Evolutionary conservation across 2,113 vertebrate species (phyloP).

Genomic region (Laterallus jamaicensis): DNA sequence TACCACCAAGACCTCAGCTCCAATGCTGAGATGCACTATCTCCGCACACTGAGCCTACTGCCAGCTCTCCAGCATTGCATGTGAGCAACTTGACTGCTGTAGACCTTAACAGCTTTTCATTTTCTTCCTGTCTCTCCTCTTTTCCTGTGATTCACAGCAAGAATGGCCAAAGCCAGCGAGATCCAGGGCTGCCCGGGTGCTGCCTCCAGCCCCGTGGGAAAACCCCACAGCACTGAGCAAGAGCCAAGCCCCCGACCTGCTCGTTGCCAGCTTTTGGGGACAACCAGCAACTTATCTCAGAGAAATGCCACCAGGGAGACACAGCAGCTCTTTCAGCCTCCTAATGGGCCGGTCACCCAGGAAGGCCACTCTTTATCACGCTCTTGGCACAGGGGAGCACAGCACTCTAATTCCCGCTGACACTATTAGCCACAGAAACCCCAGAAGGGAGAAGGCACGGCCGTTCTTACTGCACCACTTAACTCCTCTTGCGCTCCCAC

Average conservation of each 20-base stretch:
- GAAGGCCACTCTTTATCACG: not conserved
- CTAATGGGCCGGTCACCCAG: not conserved
- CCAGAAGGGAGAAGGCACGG: not conserved
- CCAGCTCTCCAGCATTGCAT: fast-evolving
- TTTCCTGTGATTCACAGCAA: not conserved
- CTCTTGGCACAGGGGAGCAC: not conserved
- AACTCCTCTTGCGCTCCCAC: not conserved
- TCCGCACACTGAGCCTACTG: not conserved
- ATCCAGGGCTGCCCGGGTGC: not conserved
- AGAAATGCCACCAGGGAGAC: not conserved
- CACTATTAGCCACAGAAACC: not conserved
- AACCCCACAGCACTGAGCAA: not conserved
- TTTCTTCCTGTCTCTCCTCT: not conserved
- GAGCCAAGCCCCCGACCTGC: not conserved
- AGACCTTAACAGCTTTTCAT: fast-evolving
- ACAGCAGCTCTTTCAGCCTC: not conserved
- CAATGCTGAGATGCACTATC: fast-evolving
- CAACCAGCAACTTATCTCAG: not conserved
- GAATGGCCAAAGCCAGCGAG: not conserved
- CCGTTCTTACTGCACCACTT: fast-evolving
- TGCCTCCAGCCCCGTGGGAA: not conserved
- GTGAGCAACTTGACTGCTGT: not conserved
- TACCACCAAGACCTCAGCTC: not conserved
- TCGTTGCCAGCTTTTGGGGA: not conserved
- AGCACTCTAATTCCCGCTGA: not conserved